Conservation (phyloP, 2,797 vertebrate genomes). For the Chelidonichthys spinosus region DNA sequence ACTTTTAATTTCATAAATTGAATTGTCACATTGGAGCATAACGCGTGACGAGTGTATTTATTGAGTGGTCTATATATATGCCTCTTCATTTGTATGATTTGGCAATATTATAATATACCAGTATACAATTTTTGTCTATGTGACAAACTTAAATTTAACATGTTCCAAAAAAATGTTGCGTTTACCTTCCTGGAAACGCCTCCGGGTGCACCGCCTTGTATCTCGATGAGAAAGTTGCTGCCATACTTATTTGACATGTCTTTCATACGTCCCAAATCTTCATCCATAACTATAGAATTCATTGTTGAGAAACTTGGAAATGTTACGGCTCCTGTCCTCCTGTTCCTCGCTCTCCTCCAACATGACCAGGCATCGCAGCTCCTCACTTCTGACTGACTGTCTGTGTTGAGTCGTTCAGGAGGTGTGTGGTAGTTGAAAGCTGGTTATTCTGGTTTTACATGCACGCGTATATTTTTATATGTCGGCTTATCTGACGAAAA, state of each 20-base stretch:
- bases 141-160: background rate
- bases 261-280: conserved; percentile 49
- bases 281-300: conserved; percentile 63
- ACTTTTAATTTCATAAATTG: background rate
- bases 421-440: conserved; percentile 2
- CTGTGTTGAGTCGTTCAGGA: conserved; percentile 6
- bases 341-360: background rate
- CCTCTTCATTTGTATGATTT: background rate
- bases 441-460: conserved; percentile 42
- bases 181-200: conserved; percentile 58
- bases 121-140: background rate
- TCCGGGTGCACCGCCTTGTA: background rate
- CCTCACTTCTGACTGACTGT: background rate
- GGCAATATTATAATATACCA: background rate
- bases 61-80: background rate
- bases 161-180: background rate
- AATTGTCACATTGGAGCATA: background rate
- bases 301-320: conserved; percentile 7
- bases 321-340: background rate
- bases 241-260: conserved; percentile 45
- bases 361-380: conserved; percentile 24
- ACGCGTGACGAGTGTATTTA: background rate
- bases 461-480: background rate
- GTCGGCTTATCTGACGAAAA: background rate
- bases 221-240: conserved; percentile 27